A percentile compares a stretch with the other conserved stretches of the same genome.
Conservation (phyloP, 1,140 invertebrate genomes). For the Mycetomoellerius zeteki region DNA sequence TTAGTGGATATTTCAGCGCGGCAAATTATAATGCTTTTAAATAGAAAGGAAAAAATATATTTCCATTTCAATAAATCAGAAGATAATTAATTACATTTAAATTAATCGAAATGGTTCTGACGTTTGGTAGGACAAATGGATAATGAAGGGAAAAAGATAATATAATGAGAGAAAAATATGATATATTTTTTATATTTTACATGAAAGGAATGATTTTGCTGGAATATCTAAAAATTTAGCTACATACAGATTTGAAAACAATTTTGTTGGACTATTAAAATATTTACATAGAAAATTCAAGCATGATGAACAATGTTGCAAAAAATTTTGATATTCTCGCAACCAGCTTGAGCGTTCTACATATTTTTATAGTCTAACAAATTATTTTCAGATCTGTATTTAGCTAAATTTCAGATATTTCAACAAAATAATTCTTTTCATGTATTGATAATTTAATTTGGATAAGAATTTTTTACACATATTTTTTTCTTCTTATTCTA, state of each 20-base stretch:
- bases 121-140: neutral
- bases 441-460: neutral
- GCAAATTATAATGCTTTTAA: neutral
- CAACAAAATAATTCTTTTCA: too few species aligned
- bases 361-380: too few species aligned
- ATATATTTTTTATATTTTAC: neutral
- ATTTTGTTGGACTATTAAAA: too few species aligned
- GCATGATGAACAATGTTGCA: too few species aligned
- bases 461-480: neutral
- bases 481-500: neutral
- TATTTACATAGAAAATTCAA: too few species aligned
- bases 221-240: too few species aligned
- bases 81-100: conserved; percentile 2
- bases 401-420: too few species aligned
- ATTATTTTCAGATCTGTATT: too few species aligned
- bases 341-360: too few species aligned
- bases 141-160: neutral
- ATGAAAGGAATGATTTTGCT: too few species aligned
- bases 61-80: neutral
- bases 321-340: too few species aligned
- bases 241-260: too few species aligned
- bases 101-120: neutral
- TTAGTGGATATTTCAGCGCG: neutral
- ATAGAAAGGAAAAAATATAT: neutral
- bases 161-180: neutral